phyloP scores from a whole-genome alignment of 2,888 invertebrate genomes.

The Achlya flavicornis region DNA sequence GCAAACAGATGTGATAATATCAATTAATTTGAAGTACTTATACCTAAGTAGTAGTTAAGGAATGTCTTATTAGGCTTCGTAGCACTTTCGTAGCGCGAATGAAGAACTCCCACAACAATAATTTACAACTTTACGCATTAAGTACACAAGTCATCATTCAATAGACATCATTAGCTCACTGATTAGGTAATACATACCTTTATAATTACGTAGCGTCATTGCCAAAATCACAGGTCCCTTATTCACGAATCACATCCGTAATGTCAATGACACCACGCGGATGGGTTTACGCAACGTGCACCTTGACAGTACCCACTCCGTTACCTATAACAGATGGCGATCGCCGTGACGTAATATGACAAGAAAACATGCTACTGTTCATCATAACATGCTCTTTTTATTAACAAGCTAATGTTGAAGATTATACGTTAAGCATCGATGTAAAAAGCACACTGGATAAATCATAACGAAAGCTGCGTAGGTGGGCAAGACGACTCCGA shows the following conservation, averaged over 20 bases:
- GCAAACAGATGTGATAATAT: background rate
- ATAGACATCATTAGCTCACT: slow-evolving; percentile 13
- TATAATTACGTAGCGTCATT: slow-evolving; percentile 42
- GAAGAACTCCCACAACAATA: background rate
- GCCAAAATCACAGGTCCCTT: slow-evolving; percentile 54
- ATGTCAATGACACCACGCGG: slow-evolving; percentile 79
- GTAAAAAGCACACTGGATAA: slow-evolving; percentile 30
- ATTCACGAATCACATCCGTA: slow-evolving; percentile 66
- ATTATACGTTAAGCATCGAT: slow-evolving; percentile 25
- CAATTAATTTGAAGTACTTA: background rate
- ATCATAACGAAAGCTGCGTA: slow-evolving; percentile 38
- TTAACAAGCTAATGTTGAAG: slow-evolving; percentile 14
- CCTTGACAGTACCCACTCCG: slow-evolving; percentile 69
- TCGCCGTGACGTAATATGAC: slow-evolving; percentile 55
- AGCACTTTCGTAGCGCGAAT: background rate
- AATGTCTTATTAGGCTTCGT: background rate
- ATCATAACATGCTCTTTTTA: slow-evolving; percentile 32
- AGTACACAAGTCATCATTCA: background rate
- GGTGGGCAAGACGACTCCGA: slow-evolving; percentile 52
- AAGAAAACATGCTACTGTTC: slow-evolving; percentile 34
- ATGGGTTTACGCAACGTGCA: slow-evolving; percentile 74
- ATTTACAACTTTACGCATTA: background rate
- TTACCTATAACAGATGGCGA: slow-evolving; percentile 48
- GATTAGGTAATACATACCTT: slow-evolving; percentile 10
- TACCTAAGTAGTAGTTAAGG: background rate